phyloP scores from a whole-genome alignment of 2,113 vertebrate species.

The Passerina amoena region DNA sequence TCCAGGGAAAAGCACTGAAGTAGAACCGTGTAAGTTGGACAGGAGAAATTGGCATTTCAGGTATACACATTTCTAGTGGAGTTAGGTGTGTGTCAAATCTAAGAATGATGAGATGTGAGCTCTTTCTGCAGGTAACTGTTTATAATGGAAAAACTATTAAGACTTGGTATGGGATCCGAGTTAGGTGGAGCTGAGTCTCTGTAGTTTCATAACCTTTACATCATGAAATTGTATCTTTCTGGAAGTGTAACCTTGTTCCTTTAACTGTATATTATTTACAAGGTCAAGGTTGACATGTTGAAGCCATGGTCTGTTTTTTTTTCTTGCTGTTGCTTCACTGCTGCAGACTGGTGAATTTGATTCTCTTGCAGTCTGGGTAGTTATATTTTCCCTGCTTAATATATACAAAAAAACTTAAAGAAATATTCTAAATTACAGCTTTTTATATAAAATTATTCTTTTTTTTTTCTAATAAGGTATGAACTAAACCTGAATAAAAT shows the following conservation, averaged over 20 bases:
- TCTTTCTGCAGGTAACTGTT: neutral
- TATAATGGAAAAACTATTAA: neutral
- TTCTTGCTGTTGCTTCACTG: neutral
- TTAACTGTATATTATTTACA: neutral
- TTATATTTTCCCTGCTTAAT: neutral
- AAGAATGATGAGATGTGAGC: neutral
- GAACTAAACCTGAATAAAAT: neutral
- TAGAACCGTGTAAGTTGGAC: fast-evolving
- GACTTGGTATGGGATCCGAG: neutral
- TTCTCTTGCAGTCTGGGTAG: neutral
- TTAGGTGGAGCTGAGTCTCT: neutral
- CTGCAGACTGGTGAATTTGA: neutral
- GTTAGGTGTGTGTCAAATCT: neutral
- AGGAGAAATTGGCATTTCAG: neutral
- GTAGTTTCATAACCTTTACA: neutral
- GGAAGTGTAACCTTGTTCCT: neutral
- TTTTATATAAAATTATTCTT: neutral
- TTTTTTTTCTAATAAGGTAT: neutral
- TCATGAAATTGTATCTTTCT: neutral
- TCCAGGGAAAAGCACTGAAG: neutral
- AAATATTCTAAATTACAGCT: neutral
- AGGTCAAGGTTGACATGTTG: neutral
- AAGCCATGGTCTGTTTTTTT: neutral
- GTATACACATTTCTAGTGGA: neutral
- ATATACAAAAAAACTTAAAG: neutral